These are phyloP conservation scores for Poeciliopsis paucimaculata DNA, from an alignment of 2,797 vertebrate genomes.

Conservation along the genomic window DNA sequence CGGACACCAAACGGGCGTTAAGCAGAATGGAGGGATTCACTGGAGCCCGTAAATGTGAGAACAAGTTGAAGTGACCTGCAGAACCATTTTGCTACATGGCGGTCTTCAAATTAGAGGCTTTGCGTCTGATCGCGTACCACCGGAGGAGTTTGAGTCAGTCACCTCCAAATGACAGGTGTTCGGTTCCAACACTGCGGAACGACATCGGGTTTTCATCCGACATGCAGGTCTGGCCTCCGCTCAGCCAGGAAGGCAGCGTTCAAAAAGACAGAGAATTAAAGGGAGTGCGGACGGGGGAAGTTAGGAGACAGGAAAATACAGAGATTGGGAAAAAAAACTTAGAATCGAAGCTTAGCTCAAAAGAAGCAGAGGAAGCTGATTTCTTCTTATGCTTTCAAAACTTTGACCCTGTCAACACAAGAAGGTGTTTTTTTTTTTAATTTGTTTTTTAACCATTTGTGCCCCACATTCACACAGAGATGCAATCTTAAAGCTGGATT, in stretches of 20 bases:
- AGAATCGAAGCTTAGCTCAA: conserved; percentile 59
- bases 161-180: conserved; percentile 56
- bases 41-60: conserved; percentile 28
- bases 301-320: conserved; percentile 19
- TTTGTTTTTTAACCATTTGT: background rate
- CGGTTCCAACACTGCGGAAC: conserved; percentile 50
- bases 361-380: conserved; percentile 6
- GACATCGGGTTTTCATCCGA: conserved; percentile 48
- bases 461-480: too few relatives aligned
- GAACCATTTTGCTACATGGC: conserved; percentile 38
- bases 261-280: conserved; percentile 41
- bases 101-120: conserved; percentile 69
- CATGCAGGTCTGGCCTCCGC: conserved; percentile 54
- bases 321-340: conserved; percentile 34
- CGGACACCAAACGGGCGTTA: conserved; percentile 7
- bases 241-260: conserved; percentile 44
- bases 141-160: conserved; percentile 62
- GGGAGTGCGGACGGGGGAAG: conserved; percentile 20
- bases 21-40: conserved; percentile 24
- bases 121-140: conserved; percentile 36
- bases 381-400: background rate
- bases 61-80: conserved; percentile 45
- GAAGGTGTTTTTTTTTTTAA: background rate
- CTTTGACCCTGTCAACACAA: background rate
- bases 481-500: too few relatives aligned